phyloP scores from a whole-genome alignment of 2,888 invertebrate species.

The Bombyx huttoni region DNA sequence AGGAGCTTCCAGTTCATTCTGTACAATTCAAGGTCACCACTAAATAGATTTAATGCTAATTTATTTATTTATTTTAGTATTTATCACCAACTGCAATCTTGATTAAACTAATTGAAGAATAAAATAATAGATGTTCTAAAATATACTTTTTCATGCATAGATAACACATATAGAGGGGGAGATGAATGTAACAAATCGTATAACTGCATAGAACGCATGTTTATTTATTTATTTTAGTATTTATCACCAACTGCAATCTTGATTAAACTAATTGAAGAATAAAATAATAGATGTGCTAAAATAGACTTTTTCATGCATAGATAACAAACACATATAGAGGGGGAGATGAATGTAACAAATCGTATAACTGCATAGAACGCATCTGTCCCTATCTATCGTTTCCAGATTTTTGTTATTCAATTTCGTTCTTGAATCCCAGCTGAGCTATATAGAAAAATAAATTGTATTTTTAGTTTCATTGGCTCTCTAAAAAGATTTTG shows the following conservation, averaged over 20 bases:
- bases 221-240: too few relatives aligned
- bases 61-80: too few relatives aligned
- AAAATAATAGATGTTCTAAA: constrained; percentile 13
- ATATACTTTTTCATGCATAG: constrained; percentile 18
- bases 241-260: too few relatives aligned
- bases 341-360: constrained; percentile 26
- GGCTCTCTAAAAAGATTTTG: too few relatives aligned
- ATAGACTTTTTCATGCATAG: constrained; percentile 18
- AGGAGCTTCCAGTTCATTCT: too few relatives aligned
- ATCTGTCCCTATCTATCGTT: constrained; percentile 10
- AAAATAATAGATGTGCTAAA: constrained; percentile 13
- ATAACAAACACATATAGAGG: constrained; percentile 20
- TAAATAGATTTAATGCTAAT: too few relatives aligned
- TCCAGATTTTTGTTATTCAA: not conserved
- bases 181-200: constrained; percentile 28
- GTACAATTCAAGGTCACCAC: too few relatives aligned
- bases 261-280: not conserved
- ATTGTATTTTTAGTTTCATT: too few relatives aligned
- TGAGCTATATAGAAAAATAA: not conserved
- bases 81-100: too few relatives aligned
- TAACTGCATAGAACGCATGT: constrained; percentile 21
- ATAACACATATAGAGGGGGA: constrained; percentile 20
- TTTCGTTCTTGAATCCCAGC: not conserved
- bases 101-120: not conserved
- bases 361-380: constrained; percentile 22